phyloP scores from a whole-genome alignment of 2,113 vertebrate species.

The Rhynchomys soricoides region DNA sequence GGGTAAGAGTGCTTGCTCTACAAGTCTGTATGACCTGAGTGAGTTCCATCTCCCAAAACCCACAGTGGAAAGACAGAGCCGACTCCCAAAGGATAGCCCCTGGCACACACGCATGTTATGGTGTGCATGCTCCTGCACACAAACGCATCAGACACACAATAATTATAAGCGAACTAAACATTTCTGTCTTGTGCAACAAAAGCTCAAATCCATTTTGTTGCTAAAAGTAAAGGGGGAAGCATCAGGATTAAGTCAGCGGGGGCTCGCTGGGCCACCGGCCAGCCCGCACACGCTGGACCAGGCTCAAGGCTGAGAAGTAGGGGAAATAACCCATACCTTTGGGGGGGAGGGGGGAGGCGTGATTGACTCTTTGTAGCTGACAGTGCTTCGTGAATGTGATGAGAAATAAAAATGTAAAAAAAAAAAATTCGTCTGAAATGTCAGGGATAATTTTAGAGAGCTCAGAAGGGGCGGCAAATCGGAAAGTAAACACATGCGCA shows the following conservation, averaged over 20 bases:
- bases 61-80: not conserved
- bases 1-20: not conserved
- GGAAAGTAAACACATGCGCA: not conserved
- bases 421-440: constrained; percentile 8
- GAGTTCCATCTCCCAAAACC: no score
- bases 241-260: not conserved
- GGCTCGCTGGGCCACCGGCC: not conserved
- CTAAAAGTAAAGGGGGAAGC: not conserved
- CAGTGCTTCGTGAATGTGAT: not conserved
- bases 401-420: not conserved
- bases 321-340: not conserved
- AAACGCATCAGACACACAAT: not conserved
- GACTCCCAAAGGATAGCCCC: not conserved
- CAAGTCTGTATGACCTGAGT: not conserved
- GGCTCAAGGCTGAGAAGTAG: not conserved
- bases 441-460: constrained; percentile 29
- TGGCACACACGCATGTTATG: not conserved
- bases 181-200: not conserved
- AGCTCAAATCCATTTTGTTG: not conserved
- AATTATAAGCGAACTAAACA: not conserved
- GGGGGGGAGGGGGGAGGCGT: not conserved
- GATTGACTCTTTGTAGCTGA: not conserved
- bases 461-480: not conserved
- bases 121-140: no score
- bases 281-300: no score